Percentiles rank a stretch among this genome's conserved stretches.
phyloP scores from a whole-genome alignment of 2,888 invertebrate genomes.

The Dromius quadrimaculatus region DNA sequence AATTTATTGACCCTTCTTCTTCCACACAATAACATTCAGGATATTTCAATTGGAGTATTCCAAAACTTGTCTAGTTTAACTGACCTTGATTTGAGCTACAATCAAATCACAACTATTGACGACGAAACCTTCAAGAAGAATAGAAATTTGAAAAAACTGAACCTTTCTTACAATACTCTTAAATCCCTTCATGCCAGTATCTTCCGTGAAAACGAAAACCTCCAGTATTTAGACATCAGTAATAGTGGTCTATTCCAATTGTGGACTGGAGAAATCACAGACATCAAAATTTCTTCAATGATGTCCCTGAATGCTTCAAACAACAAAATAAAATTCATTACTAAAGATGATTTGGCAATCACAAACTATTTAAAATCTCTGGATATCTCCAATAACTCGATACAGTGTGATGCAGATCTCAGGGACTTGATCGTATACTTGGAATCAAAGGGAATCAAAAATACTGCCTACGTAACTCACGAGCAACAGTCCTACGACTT shows the following conservation, averaged over 20 bases:
- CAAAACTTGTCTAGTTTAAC: conserved; percentile 71
- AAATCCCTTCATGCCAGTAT: conserved; percentile 75
- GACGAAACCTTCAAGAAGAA: conserved; percentile 76
- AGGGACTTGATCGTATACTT: conserved; percentile 73
- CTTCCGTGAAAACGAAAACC: conserved; percentile 73
- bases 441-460: conserved; percentile 20
- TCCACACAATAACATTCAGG: conserved; percentile 75
- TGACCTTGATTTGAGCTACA: conserved; percentile 80
- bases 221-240: conserved; percentile 79
- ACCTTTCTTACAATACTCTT: conserved; percentile 80
- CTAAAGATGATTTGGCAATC: conserved; percentile 71
- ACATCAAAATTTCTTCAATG: conserved; percentile 60
- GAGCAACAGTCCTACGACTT: conserved; percentile 24
- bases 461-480: conserved; percentile 19
- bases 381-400: conserved; percentile 75
- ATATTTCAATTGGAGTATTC: conserved; percentile 71
- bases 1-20: conserved; percentile 76
- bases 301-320: conserved; percentile 70
- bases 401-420: conserved; percentile 78
- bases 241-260: conserved; percentile 76
- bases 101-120: conserved; percentile 74
- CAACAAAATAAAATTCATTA: conserved; percentile 72
- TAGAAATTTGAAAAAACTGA: conserved; percentile 74
- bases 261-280: conserved; percentile 67
- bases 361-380: conserved; percentile 72